Conservation (phyloP, 2,888 invertebrate species). For the Geotrupes spiniger region DNA sequence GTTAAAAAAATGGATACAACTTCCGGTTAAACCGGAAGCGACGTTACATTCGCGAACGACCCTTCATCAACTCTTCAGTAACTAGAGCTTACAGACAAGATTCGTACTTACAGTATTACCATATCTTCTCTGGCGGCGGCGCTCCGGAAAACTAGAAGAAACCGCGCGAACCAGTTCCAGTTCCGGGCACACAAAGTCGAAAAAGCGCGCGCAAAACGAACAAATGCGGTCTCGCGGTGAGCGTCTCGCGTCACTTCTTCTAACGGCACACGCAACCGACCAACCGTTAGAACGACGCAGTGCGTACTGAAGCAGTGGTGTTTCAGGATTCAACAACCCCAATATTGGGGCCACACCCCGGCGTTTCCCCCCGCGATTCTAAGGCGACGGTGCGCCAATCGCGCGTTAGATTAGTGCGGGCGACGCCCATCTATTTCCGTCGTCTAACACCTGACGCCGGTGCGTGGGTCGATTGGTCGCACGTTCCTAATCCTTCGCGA, state of each 20-base stretch:
- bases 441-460: constrained; percentile 44
- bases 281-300: constrained; percentile 35
- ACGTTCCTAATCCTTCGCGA: constrained; percentile 3
- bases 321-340: constrained; percentile 27
- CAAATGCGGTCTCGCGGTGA: constrained; percentile 8
- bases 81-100: no score
- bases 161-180: no score
- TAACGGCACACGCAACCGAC: constrained; percentile 35
- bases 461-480: constrained; percentile 33
- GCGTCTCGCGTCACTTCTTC: no score
- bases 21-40: no score
- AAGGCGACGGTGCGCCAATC: constrained; percentile 35
- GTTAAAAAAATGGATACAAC: neutral
- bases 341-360: constrained; percentile 38
- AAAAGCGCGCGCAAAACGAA: no score
- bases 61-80: no score
- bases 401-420: constrained; percentile 20
- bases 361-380: constrained; percentile 34
- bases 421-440: constrained; percentile 36
- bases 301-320: constrained; percentile 37
- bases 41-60: no score
- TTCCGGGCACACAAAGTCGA: no score
- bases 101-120: constrained; percentile 49
- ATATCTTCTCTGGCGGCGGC: constrained; percentile 41
- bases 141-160: no score